phyloP scores from a whole-genome alignment of 2,797 vertebrate genomes.

The Protonibea diacanthus region DNA sequence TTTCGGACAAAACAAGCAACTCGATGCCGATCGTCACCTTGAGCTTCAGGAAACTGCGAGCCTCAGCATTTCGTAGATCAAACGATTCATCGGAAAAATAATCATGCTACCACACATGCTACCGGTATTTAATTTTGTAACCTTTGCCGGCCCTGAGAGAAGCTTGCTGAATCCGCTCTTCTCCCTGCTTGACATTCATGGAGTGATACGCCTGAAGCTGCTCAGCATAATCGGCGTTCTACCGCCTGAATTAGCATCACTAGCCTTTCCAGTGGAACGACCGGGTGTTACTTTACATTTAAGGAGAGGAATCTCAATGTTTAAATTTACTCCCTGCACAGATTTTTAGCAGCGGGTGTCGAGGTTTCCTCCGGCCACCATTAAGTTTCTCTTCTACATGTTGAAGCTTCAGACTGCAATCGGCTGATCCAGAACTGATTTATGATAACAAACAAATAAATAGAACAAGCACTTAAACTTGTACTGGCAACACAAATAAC shows the following conservation, averaged over 20 bases:
- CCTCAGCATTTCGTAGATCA: not conserved
- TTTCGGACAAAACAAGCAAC: not conserved
- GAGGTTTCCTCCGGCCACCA: not conserved
- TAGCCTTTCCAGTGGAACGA: conserved; percentile 3
- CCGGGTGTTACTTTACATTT: not conserved
- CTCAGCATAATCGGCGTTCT: conserved; percentile 14
- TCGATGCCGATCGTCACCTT: not conserved
- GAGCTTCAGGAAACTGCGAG: not conserved
- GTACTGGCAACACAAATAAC: too few species aligned
- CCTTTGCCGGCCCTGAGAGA: not conserved
- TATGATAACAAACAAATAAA: not conserved
- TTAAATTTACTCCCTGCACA: not conserved
- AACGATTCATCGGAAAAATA: not conserved
- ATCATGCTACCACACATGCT: not conserved
- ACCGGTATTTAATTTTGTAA: not conserved
- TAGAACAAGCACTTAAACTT: too few species aligned
- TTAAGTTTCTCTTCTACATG: not conserved
- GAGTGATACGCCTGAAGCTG: conserved; percentile 8
- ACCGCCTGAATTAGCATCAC: conserved; percentile 29
- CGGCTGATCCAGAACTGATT: not conserved
- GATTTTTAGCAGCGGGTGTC: not conserved
- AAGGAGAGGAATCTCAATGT: not conserved
- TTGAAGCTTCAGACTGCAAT: not conserved
- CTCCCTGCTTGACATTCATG: conserved; percentile 37
- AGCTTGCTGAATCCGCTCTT: conserved; percentile 13